Conservation (phyloP, 37 sponge, comb jelly and placozoan genomes). For the Geodia barretti region DNA sequence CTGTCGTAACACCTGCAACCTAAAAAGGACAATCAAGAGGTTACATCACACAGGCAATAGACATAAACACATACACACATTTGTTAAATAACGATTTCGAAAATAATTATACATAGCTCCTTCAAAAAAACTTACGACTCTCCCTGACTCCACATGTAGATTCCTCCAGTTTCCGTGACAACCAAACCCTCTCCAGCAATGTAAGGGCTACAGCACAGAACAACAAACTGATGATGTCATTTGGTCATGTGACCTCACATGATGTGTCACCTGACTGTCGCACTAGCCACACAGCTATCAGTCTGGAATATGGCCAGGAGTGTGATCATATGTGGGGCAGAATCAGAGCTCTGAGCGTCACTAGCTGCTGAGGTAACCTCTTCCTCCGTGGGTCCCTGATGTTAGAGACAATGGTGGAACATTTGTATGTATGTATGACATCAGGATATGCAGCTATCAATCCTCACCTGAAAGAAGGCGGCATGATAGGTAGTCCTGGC, state of each 20-base stretch:
- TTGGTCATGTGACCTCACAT: not conserved
- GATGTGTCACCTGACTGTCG: not conserved
- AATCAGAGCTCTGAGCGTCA: not conserved
- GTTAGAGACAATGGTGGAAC: not conserved
- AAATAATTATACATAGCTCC: not conserved
- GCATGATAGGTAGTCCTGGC: conserved; percentile 13
- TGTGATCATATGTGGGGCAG: not conserved
- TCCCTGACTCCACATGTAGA: conserved; percentile 15
- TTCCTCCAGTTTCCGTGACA: conserved; percentile 35
- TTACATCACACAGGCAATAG: no score
- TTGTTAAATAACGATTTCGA: no score
- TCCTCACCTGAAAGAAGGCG: conserved; percentile 10
- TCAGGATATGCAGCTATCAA: not conserved
- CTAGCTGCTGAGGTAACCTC: not conserved
- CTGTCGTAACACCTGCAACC: conserved; percentile 1
- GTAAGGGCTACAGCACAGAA: conserved; percentile 33
- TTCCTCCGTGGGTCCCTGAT: not conserved
- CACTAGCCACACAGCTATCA: not conserved
- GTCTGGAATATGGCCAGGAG: not conserved
- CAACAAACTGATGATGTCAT: not conserved
- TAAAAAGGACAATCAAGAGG: not conserved
- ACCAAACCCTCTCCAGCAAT: conserved; percentile 38
- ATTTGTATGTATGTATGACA: not conserved
- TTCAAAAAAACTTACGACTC: not conserved
- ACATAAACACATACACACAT: no score